Evolutionary conservation across 2,113 vertebrate species (phyloP).

Genomic region (Ceyx cyanopectus): DNA sequence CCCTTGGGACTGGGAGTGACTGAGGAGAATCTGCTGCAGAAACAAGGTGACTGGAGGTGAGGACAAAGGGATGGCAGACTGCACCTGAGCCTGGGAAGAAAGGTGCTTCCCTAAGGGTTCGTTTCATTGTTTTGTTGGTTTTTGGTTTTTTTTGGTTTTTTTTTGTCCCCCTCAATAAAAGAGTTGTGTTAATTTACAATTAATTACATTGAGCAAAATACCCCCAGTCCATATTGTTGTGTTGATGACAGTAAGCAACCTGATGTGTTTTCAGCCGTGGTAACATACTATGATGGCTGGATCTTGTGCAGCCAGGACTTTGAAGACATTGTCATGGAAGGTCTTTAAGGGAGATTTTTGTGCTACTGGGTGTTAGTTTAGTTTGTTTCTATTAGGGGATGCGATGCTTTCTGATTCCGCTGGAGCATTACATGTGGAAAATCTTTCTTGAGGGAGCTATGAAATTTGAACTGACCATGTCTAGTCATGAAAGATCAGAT

Average conservation of each 20-base stretch:
- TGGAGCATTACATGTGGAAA: not conserved
- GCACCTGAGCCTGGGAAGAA: not conserved
- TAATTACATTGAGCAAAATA: not conserved
- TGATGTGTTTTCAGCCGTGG: not conserved
- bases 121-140: not conserved
- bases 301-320: not conserved
- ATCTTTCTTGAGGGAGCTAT: not conserved
- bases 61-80: not conserved
- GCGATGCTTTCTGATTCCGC: not conserved
- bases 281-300: not conserved
- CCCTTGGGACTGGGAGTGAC: fast-evolving
- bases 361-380: not conserved
- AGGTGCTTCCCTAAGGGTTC: not conserved
- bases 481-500: not conserved
- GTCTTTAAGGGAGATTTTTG: not conserved
- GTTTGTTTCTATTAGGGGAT: not conserved
- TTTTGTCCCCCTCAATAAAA: not conserved
- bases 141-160: too few species aligned
- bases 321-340: not conserved
- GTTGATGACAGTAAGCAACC: not conserved
- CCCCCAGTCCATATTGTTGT: not conserved
- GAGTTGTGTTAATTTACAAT: not conserved
- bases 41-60: fast-evolving
- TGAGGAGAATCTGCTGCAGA: fast-evolving
- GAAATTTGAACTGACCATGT: not conserved